These are phyloP conservation scores for Vipera ursinii DNA, from an alignment of 2,797 vertebrate species.

Conservation along the genomic window DNA sequence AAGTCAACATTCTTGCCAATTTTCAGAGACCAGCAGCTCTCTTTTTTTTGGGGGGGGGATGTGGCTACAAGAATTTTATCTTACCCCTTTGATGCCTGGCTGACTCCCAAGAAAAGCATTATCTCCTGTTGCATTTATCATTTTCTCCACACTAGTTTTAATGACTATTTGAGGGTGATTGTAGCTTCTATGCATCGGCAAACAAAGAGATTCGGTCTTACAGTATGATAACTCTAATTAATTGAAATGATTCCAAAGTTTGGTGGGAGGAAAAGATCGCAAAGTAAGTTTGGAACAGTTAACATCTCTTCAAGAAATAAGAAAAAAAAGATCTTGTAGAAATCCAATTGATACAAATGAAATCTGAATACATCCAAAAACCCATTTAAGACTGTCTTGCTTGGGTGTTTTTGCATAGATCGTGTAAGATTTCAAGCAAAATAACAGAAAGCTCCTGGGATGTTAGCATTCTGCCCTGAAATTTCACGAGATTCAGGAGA, in stretches of 20 bases:
- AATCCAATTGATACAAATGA: not conserved
- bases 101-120: not conserved
- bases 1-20: not conserved
- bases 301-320: not conserved
- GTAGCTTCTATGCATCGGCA: not conserved
- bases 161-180: not conserved
- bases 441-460: not conserved
- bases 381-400: not conserved
- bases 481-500: not conserved
- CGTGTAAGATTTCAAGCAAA: not conserved
- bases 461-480: not conserved
- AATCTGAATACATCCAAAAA: not conserved
- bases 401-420: not conserved
- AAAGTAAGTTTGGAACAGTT: not conserved
- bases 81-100: not conserved
- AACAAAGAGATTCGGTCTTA: not conserved
- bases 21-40: not conserved
- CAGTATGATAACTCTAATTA: not conserved
- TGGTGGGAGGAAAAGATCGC: not conserved
- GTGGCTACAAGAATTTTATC: not conserved
- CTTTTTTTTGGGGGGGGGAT: fast-evolving
- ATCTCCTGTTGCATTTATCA: not conserved
- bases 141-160: not conserved
- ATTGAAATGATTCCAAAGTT: not conserved
- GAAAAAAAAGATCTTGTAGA: not conserved